These are phyloP conservation scores for Drosophila nr. perissopoda DNA, from an alignment of 2,888 invertebrate species.

Conservation along the genomic window DNA sequence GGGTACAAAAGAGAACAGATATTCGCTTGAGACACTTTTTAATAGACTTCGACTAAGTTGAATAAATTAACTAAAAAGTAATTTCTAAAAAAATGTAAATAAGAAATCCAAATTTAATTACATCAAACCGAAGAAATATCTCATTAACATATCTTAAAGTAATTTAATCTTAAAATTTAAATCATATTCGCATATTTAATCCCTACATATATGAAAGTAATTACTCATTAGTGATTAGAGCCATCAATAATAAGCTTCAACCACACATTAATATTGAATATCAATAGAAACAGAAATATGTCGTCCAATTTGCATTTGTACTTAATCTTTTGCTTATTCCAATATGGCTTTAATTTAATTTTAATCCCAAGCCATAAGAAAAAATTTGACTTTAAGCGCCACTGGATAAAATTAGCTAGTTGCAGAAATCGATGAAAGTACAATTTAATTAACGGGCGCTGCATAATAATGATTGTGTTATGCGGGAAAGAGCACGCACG, in stretches of 20 bases:
- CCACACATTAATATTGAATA: background rate
- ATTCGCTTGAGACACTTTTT: background rate
- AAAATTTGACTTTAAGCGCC: background rate
- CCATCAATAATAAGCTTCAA: background rate
- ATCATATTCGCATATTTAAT: background rate
- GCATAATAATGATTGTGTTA: conserved; percentile 33
- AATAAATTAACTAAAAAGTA: background rate
- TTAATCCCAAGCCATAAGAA: background rate
- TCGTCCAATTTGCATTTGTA: background rate
- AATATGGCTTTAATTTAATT: background rate
- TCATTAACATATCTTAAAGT: background rate
- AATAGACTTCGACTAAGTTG: background rate
- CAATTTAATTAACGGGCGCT: conserved; percentile 60
- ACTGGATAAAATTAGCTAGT: background rate
- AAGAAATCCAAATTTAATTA: background rate
- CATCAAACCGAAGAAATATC: background rate
- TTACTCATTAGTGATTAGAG: background rate
- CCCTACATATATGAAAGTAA: background rate
- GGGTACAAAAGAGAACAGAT: rapidly evolving
- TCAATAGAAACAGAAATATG: background rate
- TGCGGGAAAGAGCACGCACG: background rate
- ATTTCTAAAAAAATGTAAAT: background rate
- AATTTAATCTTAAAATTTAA: too few species aligned
- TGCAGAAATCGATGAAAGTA: conserved; percentile 35
- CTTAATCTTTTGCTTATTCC: background rate